Percentiles rank a stretch among this genome's conserved stretches.
Conservation (phyloP, 2,888 invertebrate genomes). For the Tachina grossa region DNA sequence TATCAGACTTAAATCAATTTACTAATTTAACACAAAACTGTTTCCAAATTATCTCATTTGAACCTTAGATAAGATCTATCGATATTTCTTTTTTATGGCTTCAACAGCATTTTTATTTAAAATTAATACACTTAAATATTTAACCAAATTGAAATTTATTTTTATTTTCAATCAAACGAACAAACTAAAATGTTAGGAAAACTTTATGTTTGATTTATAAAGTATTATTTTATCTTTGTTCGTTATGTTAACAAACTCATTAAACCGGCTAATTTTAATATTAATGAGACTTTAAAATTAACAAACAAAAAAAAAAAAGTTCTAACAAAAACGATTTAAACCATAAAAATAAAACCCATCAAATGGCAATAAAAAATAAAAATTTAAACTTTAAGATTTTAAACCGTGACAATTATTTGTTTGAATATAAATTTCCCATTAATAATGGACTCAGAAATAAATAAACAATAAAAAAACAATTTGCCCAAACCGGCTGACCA, state of each 20-base stretch:
- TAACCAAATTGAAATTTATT: not conserved
- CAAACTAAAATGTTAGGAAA: not conserved
- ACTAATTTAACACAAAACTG: not conserved
- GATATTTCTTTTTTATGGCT: not conserved
- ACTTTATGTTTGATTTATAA: not conserved
- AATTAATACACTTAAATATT: not conserved
- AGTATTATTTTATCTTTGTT: conserved; percentile 16
- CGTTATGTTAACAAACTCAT: conserved; percentile 42
- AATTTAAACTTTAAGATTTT: conserved; percentile 24
- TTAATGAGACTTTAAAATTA: conserved; percentile 12
- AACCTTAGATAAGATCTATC: not conserved
- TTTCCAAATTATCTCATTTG: conserved; percentile 3
- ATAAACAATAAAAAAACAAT: too few species aligned
- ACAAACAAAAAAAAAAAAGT: conserved; percentile 13
- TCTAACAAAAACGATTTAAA: not conserved
- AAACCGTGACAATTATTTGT: not conserved
- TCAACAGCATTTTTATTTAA: not conserved
- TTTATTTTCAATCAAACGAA: not conserved
- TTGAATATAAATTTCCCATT: not conserved
- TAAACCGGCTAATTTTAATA: conserved; percentile 30
- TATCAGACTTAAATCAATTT: not conserved
- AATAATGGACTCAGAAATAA: too few species aligned
- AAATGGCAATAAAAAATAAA: conserved; percentile 73
- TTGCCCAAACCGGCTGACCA: too few species aligned
- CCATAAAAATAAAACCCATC: conserved; percentile 69